Base-by-base conservation (phyloP, 2,888 invertebrate species). In the Sesia apiformis region DNA sequence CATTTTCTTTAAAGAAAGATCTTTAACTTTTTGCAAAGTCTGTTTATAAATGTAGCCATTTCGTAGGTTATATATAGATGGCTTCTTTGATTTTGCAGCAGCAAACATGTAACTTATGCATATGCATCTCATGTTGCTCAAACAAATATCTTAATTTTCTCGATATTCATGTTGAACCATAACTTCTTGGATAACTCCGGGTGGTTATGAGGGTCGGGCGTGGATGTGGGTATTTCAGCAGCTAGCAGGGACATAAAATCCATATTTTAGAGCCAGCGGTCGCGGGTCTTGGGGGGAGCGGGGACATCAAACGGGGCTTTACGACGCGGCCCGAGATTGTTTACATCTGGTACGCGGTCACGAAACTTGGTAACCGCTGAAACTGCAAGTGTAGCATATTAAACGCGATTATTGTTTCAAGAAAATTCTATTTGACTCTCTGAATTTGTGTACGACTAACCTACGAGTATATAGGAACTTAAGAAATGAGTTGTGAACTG, bases 271-370 rank as follows among this genome's bases (percentile, higher is more conserved):
- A 81, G 81, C 74, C 76, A 69, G 68, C 70, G 71, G 74, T 74
- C 70, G 63, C 63, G 65, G 63, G 61, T 57, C 63, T 23, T 5
- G 65, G 70, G 66, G 68, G 72, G 69, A 67, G 66, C 72, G 73
- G 82, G 78, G 77, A 84, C 84, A 88, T 89, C 88, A 89, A 89
- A 88, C 86, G 82, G 76, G 75, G 80, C 70, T 89, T 89, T 88
- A 89, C 81, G 87, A 84, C 82, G 74, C 73, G 78, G 73, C 74
- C 78, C 78, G 81, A 82, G 85, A 87, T 84, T 89, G 88, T 89
- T 88, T 88, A 89, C 88, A 88, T 89, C 88, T 89, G 88, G 74
- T 82, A 80, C 86, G 73, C 75, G 74, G 70, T 79, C 74, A 71
- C 74, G 76, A 76, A 85, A 86, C 82, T 87, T 84, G 82, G 78